These are phyloP conservation scores for Archips xylosteana DNA, from an alignment of 2,888 invertebrate genomes.

Conservation along the genomic window DNA sequence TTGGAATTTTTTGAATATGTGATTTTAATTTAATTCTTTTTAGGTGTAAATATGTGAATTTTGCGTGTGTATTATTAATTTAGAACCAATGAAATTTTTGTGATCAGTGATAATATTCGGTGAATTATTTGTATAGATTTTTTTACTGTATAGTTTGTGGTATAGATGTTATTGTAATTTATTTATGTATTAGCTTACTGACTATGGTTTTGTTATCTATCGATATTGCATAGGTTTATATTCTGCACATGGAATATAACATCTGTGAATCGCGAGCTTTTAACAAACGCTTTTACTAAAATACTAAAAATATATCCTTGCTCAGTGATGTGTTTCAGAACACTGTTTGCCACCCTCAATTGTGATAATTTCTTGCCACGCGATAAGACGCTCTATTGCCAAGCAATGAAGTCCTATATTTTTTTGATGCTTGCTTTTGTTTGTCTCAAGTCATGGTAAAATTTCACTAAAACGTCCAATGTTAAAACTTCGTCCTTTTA, in stretches of 20 bases:
- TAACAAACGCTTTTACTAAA: constrained; percentile 28
- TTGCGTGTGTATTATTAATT: constrained; percentile 68
- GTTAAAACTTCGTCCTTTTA: constrained; percentile 82
- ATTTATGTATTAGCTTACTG: constrained; percentile 64
- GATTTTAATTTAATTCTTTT: constrained; percentile 72
- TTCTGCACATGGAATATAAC: constrained; percentile 57
- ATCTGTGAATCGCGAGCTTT: constrained; percentile 50
- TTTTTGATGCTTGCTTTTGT: constrained; percentile 61
- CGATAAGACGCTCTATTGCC: constrained; percentile 54
- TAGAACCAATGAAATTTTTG: constrained; percentile 71
- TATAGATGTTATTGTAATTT: constrained; percentile 66
- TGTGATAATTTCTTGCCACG: constrained; percentile 84
- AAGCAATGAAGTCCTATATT: constrained; percentile 57
- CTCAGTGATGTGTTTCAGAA: constrained; percentile 49
- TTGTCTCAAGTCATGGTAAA: constrained; percentile 59
- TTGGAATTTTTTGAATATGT: constrained; percentile 64
- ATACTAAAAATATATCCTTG: constrained; percentile 55
- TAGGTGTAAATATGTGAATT: constrained; percentile 82
- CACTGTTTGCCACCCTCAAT: constrained; percentile 60
- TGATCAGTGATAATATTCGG: constrained; percentile 69
- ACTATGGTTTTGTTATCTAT: constrained; percentile 49
- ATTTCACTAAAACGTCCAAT: constrained; percentile 78
- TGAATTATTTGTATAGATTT: constrained; percentile 75
- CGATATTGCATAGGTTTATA: constrained; percentile 57
- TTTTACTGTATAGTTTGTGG: constrained; percentile 78